Percentiles rank a stretch among this genome's conserved stretches.
These are phyloP conservation scores for Temnothorax curvispinosus DNA, from an alignment of 1,140 invertebrate species.

Conservation along the genomic window DNA sequence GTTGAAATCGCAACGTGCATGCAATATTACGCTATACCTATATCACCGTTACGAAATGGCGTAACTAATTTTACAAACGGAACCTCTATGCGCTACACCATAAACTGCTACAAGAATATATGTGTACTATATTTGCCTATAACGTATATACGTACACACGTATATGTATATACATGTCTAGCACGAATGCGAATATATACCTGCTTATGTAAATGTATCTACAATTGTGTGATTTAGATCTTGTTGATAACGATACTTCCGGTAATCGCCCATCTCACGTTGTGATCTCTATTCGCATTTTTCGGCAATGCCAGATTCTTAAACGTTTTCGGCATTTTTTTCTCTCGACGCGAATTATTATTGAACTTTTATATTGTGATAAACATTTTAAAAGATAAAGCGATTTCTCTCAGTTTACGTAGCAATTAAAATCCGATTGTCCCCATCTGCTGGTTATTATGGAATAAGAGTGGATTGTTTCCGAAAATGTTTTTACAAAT, in stretches of 20 bases:
- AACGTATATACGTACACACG: conserved; percentile 30
- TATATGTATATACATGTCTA: conserved; percentile 35
- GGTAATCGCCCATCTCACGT: neutral
- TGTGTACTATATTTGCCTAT: conserved; percentile 64
- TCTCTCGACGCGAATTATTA: neutral
- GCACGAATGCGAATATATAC: conserved; percentile 34
- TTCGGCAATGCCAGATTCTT: neutral
- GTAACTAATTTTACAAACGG: conserved; percentile 55
- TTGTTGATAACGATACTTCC: conserved; percentile 14
- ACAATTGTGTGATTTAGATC: conserved; percentile 45
- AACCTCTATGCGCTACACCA: conserved; percentile 60
- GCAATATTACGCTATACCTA: conserved; percentile 31
- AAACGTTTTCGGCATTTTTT: neutral
- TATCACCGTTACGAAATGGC: conserved; percentile 52
- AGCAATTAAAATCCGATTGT: neutral
- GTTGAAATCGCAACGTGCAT: conserved; percentile 41
- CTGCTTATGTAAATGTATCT: conserved; percentile 36
- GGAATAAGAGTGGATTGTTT: conserved; percentile 28
- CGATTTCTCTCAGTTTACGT: neutral
- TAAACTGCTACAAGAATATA: conserved; percentile 80
- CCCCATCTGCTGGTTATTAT: neutral
- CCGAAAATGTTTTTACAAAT: conserved; percentile 11
- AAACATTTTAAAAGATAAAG: neutral
- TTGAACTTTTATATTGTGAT: neutral
- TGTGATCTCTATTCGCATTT: neutral